Conservation (phyloP, 2,888 invertebrate species). For the Yponomeuta evonymella region DNA sequence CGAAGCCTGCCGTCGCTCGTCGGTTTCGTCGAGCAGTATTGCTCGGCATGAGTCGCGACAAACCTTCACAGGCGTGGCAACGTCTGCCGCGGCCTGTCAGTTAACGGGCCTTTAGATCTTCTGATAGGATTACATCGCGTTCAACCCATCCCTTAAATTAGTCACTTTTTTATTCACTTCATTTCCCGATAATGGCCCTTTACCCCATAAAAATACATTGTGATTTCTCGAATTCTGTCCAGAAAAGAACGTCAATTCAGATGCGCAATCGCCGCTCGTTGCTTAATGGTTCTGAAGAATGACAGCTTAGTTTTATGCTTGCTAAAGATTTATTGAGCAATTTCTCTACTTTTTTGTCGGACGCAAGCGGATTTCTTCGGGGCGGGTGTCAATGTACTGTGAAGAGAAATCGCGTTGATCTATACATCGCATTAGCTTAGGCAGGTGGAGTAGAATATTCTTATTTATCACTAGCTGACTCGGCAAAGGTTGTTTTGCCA, state of each 20-base stretch:
- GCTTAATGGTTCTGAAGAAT: constrained; percentile 49
- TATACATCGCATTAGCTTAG: background rate
- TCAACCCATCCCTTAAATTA: background rate
- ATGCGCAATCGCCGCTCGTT: constrained; percentile 14
- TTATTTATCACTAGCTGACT: too few relatives aligned
- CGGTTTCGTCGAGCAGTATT: too few relatives aligned
- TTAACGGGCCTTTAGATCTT: too few relatives aligned
- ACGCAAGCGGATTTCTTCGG: constrained; percentile 3
- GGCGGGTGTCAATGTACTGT: background rate
- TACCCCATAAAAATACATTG: background rate
- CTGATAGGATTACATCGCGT: background rate
- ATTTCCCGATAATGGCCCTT: background rate
- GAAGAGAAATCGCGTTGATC: background rate
- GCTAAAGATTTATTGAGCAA: constrained; percentile 49
- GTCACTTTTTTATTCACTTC: background rate
- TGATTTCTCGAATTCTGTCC: background rate
- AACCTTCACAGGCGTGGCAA: too few relatives aligned
- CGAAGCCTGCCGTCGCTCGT: too few relatives aligned
- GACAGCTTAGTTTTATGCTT: constrained; percentile 48
- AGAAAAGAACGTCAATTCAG: background rate
- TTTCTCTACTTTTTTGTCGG: constrained; percentile 30
- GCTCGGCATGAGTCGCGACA: too few relatives aligned
- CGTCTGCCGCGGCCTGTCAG: background rate
- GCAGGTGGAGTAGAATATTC: background rate
- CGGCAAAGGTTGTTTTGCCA: too few relatives aligned